Conservation (phyloP, 2,888 invertebrate species). For the Drosophila seclusa region DNA sequence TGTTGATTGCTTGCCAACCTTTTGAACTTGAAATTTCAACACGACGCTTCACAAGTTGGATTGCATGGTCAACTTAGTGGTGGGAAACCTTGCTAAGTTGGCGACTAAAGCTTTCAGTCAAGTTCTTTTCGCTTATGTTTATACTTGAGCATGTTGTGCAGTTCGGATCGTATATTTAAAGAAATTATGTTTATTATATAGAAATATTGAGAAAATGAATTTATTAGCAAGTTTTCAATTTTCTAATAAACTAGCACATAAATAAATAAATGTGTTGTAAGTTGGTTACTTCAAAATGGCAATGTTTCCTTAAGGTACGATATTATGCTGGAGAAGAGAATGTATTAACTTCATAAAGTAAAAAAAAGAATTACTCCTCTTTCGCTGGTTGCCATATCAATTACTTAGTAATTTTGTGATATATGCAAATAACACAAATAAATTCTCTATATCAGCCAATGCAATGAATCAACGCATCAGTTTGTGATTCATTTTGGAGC, state of each 20-base stretch:
- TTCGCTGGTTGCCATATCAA: background rate
- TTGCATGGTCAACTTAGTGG: constrained; percentile 45
- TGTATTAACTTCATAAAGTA: background rate
- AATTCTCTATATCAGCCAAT: background rate
- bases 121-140: background rate
- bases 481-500: constrained; percentile 43
- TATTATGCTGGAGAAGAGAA: background rate
- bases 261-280: background rate
- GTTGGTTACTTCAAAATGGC: background rate
- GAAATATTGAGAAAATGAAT: no score
- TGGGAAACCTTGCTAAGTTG: constrained; percentile 31
- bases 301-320: background rate
- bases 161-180: no score
- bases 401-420: background rate
- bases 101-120: background rate
- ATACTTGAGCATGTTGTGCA: no score
- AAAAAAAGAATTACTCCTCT: background rate
- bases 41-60: background rate
- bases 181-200: background rate
- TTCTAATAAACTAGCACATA: no score
- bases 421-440: background rate
- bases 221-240: no score
- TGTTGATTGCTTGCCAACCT: background rate
- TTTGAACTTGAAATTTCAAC: constrained; percentile 10
- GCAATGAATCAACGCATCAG: constrained; percentile 15